Percentiles rank a stretch among this genome's conserved stretches.
Evolutionary conservation across 1,140 invertebrate genomes (phyloP).

Genomic region (Dolichoris vasculosae): DNA sequence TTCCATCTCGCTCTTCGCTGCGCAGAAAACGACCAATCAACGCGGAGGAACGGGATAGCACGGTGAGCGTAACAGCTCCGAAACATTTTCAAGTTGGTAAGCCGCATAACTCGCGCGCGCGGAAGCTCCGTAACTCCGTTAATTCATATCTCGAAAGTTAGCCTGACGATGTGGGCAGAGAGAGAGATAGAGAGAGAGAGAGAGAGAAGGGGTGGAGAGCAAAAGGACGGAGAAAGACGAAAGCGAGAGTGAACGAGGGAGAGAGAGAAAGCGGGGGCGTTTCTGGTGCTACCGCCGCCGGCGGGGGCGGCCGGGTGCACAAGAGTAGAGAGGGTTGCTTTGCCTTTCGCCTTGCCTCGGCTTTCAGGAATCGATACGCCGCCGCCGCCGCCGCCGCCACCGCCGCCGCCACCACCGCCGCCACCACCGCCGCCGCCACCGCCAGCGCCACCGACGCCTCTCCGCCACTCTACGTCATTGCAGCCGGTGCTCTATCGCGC

Average conservation of each 20-base stretch:
- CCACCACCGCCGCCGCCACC: neutral
- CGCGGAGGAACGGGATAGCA: neutral
- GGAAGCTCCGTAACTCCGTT: conserved; percentile 73
- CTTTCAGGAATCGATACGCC: conserved; percentile 61
- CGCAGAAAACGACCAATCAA: conserved; percentile 38
- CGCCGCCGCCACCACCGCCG: conserved; percentile 39
- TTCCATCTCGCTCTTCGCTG: neutral
- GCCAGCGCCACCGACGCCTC: neutral
- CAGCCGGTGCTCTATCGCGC: conserved; percentile 11
- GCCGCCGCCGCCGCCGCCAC: neutral
- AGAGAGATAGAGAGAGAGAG: conserved; percentile 43
- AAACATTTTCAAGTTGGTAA: conserved; percentile 70
- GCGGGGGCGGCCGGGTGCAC: conserved; percentile 55
- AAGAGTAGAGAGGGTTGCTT: conserved; percentile 56
- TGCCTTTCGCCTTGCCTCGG: conserved; percentile 57
- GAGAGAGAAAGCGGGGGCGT: conserved; percentile 52
- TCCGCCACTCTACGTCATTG: conserved; percentile 30
- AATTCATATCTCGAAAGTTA: conserved; percentile 74
- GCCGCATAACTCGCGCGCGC: conserved; percentile 68
- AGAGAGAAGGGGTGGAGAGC: conserved; percentile 46
- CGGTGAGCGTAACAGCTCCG: conserved; percentile 44
- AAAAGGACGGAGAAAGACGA: conserved; percentile 51
- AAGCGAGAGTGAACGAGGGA: conserved; percentile 47
- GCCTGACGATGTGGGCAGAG: conserved; percentile 51
- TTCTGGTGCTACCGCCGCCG: conserved; percentile 37